Evolutionary conservation across 2,888 invertebrate species (phyloP), one percentile per base, ranked within the genome.

Genomic region (Drosophila phalerata): DNA sequence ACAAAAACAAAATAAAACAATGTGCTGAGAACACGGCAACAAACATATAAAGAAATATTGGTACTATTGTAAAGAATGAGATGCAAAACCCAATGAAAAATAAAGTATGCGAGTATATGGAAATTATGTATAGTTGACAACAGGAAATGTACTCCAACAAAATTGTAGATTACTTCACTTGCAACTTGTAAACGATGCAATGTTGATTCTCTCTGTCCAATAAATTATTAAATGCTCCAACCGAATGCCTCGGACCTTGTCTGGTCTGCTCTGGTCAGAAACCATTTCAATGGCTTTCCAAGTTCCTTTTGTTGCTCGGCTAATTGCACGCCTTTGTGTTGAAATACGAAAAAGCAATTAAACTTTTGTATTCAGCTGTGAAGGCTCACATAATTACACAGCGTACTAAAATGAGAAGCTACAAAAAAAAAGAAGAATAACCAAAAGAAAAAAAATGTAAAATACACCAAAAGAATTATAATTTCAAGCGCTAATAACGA

Each of bases 301-400:
- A 47, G 28, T 30, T 63, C 34, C 60, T 40, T 70, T 72, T 71
- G 75, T 75, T 72, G 63, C 51, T 25, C 22, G 60, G 79, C 79
- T 83, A 87, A 83, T 83, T 87, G 82, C 69, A 63, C 53, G 73
- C 62, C 69, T 65, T 87, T 88, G 85, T 85, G 73, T 51, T 66
- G 61, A 69, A 85, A 69, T 81, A 75, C 72, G 64, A 68, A 87
- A 85, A 81, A 77, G 82, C 88, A 83, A 85, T 83, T 83, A 88
- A 79, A 88, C 71, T 85, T 88, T 76, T 72, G 66, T 73, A 63
- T 73, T 83, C 73, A 68, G 87, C 87, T 68, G 79, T 53, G 53
- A 85, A 79, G 71, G 71, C 68, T 75, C 63, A 58, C 83, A 85
- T 77, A 85, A 84, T 84, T 80, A 72, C 61, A 69, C 56, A 61